These are phyloP conservation scores for Prorops nasuta DNA, from an alignment of 1,140 invertebrate genomes.

Conservation along the genomic window DNA sequence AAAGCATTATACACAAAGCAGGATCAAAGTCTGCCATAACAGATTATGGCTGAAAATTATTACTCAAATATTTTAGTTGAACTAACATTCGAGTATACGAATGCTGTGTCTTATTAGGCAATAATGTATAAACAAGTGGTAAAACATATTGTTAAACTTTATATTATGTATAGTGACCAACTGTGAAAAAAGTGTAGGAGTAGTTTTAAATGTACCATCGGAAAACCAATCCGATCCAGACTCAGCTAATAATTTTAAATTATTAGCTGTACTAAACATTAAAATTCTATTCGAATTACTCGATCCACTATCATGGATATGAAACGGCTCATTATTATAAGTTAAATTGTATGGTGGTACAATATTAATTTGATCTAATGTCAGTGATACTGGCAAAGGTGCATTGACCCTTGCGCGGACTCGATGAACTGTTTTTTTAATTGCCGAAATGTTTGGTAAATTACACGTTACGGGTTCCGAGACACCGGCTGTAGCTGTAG, in stretches of 20 bases:
- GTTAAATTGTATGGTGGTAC: background rate
- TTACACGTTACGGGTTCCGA: background rate
- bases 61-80: background rate
- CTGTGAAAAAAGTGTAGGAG: constrained; percentile 10
- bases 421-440: background rate
- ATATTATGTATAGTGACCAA: constrained; percentile 15
- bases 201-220: constrained; percentile 11
- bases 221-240: constrained; percentile 10
- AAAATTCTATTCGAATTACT: background rate
- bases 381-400: background rate
- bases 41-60: constrained; percentile 1
- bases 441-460: background rate
- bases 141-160: constrained; percentile 2
- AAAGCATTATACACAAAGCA: constrained; percentile 11
- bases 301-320: background rate
- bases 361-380: background rate
- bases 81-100: constrained; percentile 6
- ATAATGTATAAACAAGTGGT: constrained; percentile 12
- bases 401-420: background rate
- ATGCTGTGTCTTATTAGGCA: constrained; percentile 7
- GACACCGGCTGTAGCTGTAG: background rate
- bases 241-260: background rate
- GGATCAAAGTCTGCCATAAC: constrained; percentile 12
- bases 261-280: background rate
- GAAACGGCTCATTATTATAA: background rate